Percentiles rank a stretch among this genome's conserved stretches.
Evolutionary conservation across 2,113 vertebrate species (phyloP).

Genomic region (Galemys pyrenaicus): DNA sequence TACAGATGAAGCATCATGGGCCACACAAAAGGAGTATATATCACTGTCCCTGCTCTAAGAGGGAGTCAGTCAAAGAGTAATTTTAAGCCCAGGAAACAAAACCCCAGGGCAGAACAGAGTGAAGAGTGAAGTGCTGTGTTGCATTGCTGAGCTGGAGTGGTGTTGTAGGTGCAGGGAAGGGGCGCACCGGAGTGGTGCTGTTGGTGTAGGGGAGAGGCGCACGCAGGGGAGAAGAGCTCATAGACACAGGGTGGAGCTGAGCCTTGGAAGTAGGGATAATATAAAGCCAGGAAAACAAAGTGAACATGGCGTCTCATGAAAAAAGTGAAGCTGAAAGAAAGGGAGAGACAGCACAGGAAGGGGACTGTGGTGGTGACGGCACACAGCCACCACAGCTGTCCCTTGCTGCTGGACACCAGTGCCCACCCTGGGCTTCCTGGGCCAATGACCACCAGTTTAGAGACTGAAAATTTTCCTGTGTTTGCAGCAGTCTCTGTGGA

Average conservation of each 20-base stretch:
- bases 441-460: not conserved
- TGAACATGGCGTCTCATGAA: rapidly evolving
- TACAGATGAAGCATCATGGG: not conserved
- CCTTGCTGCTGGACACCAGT: too few relatives aligned
- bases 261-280: not conserved
- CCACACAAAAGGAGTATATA: not conserved
- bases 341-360: not conserved
- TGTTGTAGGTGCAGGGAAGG: not conserved
- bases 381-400: too few relatives aligned
- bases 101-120: not conserved
- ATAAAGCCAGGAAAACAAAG: not conserved
- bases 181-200: not conserved
- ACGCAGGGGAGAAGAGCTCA: not conserved
- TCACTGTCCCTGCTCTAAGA: not conserved
- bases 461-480: not conserved
- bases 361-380: rapidly evolving
- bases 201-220: not conserved
- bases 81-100: not conserved
- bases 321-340: not conserved
- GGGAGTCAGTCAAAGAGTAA: not conserved
- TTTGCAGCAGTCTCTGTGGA: not conserved
- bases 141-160: not conserved
- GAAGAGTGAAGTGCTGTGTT: not conserved
- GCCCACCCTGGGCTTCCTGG: not conserved
- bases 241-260: rapidly evolving